Evolutionary conservation across 2,888 invertebrate genomes (phyloP).

Genomic region (Cylloceria caligata): DNA sequence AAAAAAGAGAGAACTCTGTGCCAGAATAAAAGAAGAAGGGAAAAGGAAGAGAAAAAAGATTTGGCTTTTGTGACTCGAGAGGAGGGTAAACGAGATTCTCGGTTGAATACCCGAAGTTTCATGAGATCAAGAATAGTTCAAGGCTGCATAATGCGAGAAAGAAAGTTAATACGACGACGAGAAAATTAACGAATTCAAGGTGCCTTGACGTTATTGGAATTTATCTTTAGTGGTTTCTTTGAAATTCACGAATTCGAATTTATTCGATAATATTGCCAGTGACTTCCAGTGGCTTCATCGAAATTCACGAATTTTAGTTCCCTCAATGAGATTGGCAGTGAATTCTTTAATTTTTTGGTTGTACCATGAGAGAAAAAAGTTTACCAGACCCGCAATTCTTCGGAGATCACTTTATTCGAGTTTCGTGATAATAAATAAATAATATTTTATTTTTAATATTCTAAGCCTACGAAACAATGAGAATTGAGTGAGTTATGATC

Average conservation of each 20-base stretch:
- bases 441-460: neutral
- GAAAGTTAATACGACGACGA: conserved; percentile 16
- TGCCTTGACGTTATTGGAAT: neutral
- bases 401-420: neutral
- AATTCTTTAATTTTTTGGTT: neutral
- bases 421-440: neutral
- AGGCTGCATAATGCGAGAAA: conserved; percentile 18
- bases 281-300: neutral
- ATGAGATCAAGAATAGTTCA: conserved; percentile 49
- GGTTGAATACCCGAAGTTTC: conserved; percentile 23
- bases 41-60: neutral
- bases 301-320: too few relatives aligned
- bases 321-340: too few relatives aligned
- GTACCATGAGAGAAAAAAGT: neutral
- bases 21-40: neutral
- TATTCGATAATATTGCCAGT: neutral
- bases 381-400: neutral
- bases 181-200: neutral
- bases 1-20: neutral
- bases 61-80: neutral
- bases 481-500: too few relatives aligned
- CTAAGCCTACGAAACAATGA: too few relatives aligned
- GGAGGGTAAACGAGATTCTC: neutral
- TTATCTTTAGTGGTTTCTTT: neutral
- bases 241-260: neutral